Percentiles rank a stretch among this genome's conserved stretches.
phyloP scores from a whole-genome alignment of 2,797 vertebrate species.

The Propithecus perrieri region DNA sequence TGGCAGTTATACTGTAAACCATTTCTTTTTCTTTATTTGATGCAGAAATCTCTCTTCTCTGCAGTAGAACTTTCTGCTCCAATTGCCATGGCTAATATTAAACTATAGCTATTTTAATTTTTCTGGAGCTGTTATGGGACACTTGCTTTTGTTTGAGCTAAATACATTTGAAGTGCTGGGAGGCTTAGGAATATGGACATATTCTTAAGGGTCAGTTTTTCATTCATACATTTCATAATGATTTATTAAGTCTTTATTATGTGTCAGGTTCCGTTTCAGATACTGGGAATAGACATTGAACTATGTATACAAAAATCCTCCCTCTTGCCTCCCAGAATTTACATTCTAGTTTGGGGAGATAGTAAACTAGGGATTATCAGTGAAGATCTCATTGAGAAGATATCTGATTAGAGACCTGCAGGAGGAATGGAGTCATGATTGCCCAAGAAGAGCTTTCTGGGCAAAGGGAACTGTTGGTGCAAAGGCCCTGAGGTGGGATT shows the following conservation, averaged over 20 bases:
- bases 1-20: not conserved
- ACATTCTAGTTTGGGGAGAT: not conserved
- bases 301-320: not conserved
- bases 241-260: not conserved
- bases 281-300: not conserved
- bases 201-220: conserved; percentile 39
- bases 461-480: not conserved
- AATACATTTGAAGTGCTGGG: conserved; percentile 16
- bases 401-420: not conserved
- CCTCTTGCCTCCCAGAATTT: not conserved
- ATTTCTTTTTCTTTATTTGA: conserved; percentile 50
- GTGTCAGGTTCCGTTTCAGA: not conserved
- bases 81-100: conserved; percentile 67
- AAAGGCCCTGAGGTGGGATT: not conserved
- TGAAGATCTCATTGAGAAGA: not conserved
- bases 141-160: conserved; percentile 49
- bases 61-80: conserved; percentile 70
- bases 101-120: conserved; percentile 58
- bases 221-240: not conserved
- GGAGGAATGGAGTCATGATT: not conserved
- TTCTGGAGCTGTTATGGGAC: conserved; percentile 12
- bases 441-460: not conserved
- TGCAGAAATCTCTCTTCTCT: conserved; percentile 38
- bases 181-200: not conserved
- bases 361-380: not conserved